These are phyloP conservation scores for Pristionchus arcanus DNA, from an alignment of 2,888 invertebrate species.

Conservation along the genomic window DNA sequence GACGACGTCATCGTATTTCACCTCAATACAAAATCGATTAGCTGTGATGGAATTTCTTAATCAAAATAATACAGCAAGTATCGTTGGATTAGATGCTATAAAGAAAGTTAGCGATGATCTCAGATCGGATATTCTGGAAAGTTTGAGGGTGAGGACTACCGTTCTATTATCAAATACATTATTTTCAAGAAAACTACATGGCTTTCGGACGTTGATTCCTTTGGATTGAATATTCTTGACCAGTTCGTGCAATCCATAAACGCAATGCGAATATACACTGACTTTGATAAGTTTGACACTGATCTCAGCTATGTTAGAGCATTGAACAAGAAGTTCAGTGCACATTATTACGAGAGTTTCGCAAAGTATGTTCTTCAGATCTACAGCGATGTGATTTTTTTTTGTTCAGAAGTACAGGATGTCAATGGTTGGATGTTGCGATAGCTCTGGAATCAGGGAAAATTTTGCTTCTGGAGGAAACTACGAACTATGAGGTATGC, in stretches of 20 bases:
- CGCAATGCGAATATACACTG: background rate
- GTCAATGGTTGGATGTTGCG: slow-evolving; percentile 23
- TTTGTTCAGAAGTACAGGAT: background rate
- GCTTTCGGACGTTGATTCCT: background rate
- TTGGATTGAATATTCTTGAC: slow-evolving; percentile 7
- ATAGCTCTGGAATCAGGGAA: slow-evolving; percentile 6
- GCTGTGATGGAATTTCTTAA: slow-evolving; percentile 53
- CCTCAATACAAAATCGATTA: slow-evolving; percentile 37
- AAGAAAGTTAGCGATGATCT: background rate
- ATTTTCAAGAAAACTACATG: slow-evolving; percentile 28
- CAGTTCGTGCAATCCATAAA: slow-evolving; percentile 25
- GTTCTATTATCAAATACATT: background rate
- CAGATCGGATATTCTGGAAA: background rate
- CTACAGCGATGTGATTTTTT: background rate
- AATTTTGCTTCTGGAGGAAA: background rate
- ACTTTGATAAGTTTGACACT: slow-evolving; percentile 45
- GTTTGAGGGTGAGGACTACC: background rate
- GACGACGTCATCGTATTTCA: background rate
- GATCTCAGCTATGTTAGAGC: slow-evolving; percentile 21
- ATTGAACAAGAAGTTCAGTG: slow-evolving; percentile 1
- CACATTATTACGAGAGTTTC: slow-evolving; percentile 31
- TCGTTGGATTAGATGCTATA: background rate
- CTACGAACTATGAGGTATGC: background rate
- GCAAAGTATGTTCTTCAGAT: background rate
- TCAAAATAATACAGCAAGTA: background rate